Conservation (phyloP, 2,888 invertebrate genomes). For the Ctena decussata region DNA sequence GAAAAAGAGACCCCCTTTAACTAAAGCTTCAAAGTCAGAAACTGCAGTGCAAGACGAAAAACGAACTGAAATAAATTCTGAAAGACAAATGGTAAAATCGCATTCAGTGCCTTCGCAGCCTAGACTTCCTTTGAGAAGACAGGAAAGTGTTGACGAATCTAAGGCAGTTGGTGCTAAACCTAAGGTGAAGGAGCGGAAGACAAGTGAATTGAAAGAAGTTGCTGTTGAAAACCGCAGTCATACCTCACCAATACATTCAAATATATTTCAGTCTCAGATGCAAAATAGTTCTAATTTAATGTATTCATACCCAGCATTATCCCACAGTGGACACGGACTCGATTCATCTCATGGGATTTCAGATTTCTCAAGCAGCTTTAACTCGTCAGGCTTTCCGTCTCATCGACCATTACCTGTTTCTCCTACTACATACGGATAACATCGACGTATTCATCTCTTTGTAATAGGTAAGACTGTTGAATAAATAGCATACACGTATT, state of each 20-base stretch:
- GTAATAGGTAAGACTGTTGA: too few relatives aligned
- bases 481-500: too few relatives aligned
- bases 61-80: not conserved
- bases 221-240: not conserved
- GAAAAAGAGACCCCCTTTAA: not conserved
- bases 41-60: not conserved
- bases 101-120: not conserved
- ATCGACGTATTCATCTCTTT: too few relatives aligned
- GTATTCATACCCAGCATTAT: not conserved
- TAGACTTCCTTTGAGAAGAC: not conserved
- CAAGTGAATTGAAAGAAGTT: not conserved
- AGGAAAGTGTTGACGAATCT: not conserved
- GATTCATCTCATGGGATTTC: not conserved
- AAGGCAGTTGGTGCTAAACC: not conserved
- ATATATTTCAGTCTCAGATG: not conserved
- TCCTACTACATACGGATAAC: not conserved
- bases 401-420: not conserved
- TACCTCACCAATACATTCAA: not conserved
- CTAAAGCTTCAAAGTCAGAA: not conserved
- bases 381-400: not conserved
- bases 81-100: not conserved
- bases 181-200: not conserved
- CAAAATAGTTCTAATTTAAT: not conserved
- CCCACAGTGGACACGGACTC: not conserved
- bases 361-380: not conserved